Evolutionary conservation across 2,888 invertebrate genomes (phyloP).

Genomic region (Drosophila kambysellisi): DNA sequence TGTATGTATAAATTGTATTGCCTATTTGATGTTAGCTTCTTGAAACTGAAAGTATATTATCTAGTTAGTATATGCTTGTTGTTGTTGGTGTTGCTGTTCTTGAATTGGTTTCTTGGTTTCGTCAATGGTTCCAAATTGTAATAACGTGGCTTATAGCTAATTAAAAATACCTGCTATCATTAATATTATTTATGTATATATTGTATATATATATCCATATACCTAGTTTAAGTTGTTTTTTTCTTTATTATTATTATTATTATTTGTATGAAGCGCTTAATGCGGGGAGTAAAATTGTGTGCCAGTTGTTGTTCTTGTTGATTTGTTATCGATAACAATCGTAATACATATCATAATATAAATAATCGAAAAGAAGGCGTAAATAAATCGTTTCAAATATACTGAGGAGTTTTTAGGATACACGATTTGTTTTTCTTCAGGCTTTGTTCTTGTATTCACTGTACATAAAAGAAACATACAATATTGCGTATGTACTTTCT

Average conservation of each 20-base stretch:
- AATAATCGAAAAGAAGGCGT: constrained; percentile 52
- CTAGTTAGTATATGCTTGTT: constrained; percentile 15
- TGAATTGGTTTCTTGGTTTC: constrained; percentile 26
- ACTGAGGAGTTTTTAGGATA: constrained; percentile 69
- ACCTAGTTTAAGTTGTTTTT: constrained; percentile 37
- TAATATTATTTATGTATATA: constrained; percentile 47
- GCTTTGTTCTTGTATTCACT: constrained; percentile 71
- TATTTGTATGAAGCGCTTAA: constrained; percentile 57
- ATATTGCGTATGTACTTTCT: constrained; percentile 73
- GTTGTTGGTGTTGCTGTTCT: constrained; percentile 17
- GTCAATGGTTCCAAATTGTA: constrained; percentile 52
- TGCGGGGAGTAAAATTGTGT: constrained; percentile 79
- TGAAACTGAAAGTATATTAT: constrained; percentile 35
- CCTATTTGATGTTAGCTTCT: constrained; percentile 27
- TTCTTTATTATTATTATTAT: constrained; percentile 22
- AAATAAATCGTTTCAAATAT: constrained; percentile 52
- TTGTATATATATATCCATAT: constrained; percentile 52
- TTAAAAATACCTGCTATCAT: constrained; percentile 71
- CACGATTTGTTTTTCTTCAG: constrained; percentile 75
- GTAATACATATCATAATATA: constrained; percentile 46
- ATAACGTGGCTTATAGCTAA: constrained; percentile 66
- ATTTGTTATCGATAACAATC: constrained; percentile 60
- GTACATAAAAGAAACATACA: constrained; percentile 74
- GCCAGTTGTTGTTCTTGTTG: constrained; percentile 53
- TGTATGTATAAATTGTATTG: constrained; percentile 8